Conservation (phyloP, 2,888 invertebrate genomes). For the Watsonalla cultraria region DNA sequence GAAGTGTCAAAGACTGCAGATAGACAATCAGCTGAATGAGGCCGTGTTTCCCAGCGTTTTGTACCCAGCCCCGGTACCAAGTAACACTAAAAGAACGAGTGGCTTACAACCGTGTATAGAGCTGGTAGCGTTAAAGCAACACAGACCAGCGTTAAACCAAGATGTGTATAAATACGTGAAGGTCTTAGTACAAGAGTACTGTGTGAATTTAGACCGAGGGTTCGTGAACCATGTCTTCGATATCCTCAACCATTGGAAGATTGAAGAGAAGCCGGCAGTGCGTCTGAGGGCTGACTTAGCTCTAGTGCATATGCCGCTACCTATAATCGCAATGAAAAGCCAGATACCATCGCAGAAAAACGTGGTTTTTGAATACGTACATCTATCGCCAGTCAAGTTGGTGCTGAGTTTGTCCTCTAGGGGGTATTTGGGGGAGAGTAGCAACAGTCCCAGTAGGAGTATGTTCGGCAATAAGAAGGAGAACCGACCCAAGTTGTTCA, state of each 20-base stretch:
- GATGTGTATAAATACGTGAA: constrained; percentile 81
- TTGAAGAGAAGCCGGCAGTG: constrained; percentile 77
- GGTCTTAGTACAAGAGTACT: constrained; percentile 82
- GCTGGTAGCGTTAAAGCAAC: constrained; percentile 74
- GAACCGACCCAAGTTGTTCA: constrained; percentile 71
- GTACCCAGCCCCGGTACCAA: constrained; percentile 79
- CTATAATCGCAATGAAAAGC: constrained; percentile 63
- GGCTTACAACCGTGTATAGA: constrained; percentile 80
- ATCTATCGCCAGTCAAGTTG: constrained; percentile 79
- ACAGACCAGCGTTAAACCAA: constrained; percentile 67
- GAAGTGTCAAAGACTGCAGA: constrained; percentile 82
- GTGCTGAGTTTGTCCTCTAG: constrained; percentile 80
- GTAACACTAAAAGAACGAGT: constrained; percentile 43
- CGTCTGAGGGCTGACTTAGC: constrained; percentile 78
- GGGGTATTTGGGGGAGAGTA: constrained; percentile 55
- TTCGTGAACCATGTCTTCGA: constrained; percentile 81
- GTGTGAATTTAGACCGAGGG: constrained; percentile 83
- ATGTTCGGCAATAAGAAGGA: constrained; percentile 58
- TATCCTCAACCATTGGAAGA: constrained; percentile 79
- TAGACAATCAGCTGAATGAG: constrained; percentile 87
- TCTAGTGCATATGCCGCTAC: constrained; percentile 78
- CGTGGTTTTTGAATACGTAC: constrained; percentile 77
- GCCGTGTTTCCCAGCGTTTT: constrained; percentile 84
- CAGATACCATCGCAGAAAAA: constrained; percentile 53
- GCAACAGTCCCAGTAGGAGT: constrained; percentile 44